phyloP scores from a whole-genome alignment of 2,888 invertebrate genomes.

The Chrysodeixis includens region DNA sequence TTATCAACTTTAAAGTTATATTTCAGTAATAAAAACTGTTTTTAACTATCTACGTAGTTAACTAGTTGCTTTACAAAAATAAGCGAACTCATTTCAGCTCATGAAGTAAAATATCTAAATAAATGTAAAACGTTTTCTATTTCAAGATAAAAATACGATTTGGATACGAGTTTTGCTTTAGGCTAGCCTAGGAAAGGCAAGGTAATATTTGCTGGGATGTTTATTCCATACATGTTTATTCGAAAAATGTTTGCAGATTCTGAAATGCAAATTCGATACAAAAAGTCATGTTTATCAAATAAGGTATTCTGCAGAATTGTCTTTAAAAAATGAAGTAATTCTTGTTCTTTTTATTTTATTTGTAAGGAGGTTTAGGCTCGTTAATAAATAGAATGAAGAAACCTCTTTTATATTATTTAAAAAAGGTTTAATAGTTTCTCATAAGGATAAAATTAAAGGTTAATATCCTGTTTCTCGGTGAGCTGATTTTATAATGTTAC shows the following conservation, averaged over 20 bases:
- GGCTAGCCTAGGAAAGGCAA: conserved; percentile 51
- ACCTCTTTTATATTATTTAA: too few relatives aligned
- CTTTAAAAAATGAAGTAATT: neutral
- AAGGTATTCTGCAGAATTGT: neutral
- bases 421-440: too few relatives aligned
- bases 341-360: too few relatives aligned
- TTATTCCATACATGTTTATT: conserved; percentile 39
- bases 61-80: neutral
- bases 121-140: conserved; percentile 63
- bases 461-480: too few relatives aligned
- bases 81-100: conserved; percentile 14
- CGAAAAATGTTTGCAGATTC: conserved; percentile 25
- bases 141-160: conserved; percentile 62
- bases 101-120: conserved; percentile 43
- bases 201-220: conserved; percentile 51
- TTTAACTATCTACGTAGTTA: neutral
- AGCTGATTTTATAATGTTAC: too few relatives aligned
- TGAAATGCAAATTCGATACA: conserved; percentile 24
- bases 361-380: too few relatives aligned
- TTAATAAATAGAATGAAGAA: too few relatives aligned
- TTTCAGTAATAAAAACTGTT: neutral
- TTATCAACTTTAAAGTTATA: too few relatives aligned
- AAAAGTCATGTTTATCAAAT: neutral
- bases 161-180: conserved; percentile 55
- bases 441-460: too few relatives aligned